Conservation (phyloP, 2,888 invertebrate genomes). For the Eupithecia exiguata region DNA sequence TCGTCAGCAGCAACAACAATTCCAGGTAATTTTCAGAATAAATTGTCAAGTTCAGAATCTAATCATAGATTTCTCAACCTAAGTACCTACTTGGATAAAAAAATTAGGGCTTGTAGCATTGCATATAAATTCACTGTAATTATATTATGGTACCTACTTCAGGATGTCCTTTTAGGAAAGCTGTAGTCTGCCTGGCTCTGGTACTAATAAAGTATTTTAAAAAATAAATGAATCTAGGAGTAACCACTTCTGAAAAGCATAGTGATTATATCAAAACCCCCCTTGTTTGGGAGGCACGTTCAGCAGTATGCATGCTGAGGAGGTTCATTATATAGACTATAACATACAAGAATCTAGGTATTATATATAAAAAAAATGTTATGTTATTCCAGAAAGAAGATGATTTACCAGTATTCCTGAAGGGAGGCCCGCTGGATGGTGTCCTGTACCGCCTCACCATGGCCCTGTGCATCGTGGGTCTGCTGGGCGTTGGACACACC, state of each 20-base stretch:
- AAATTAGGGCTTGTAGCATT: not conserved
- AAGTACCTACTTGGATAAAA: not conserved
- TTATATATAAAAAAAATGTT: not conserved
- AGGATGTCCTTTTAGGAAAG: not conserved
- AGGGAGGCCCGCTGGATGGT: constrained; percentile 82
- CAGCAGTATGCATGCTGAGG: no score
- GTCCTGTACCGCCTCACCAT: constrained; percentile 76
- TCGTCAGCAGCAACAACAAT: constrained; percentile 66
- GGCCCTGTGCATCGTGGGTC: constrained; percentile 67
- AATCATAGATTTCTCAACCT: not conserved
- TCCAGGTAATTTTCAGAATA: constrained; percentile 61
- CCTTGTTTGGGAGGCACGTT: no score
- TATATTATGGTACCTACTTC: not conserved
- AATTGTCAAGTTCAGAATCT: not conserved
- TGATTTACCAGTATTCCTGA: constrained; percentile 84
- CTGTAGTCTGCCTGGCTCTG: not conserved
- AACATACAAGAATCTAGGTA: no score
- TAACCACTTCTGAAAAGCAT: no score
- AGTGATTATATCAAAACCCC: no score
- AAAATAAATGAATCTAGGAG: no score
- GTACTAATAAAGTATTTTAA: not conserved
- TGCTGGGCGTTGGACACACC: constrained; percentile 70
- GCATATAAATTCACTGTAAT: not conserved
- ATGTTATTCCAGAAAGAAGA: constrained; percentile 80
- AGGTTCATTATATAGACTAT: no score